Conservation (phyloP, 2,113 vertebrate species). For the Oenanthe melanoleuca region DNA sequence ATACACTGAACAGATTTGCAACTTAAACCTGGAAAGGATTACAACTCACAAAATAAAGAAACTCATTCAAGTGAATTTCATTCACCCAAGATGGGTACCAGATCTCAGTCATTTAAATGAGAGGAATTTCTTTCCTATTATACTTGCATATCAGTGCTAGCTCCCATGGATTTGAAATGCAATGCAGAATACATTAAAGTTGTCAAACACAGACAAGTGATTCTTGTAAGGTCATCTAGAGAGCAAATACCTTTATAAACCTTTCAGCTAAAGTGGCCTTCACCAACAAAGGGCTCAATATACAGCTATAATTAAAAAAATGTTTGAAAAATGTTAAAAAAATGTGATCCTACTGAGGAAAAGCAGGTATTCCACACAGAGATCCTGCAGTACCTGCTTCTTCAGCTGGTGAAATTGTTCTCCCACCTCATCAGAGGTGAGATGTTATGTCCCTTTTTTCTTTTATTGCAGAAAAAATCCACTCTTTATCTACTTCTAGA, state of each 20-base stretch:
- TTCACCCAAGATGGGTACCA: conserved; percentile 39
- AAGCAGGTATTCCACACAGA: not conserved
- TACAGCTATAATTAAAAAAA: not conserved
- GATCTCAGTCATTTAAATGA: conserved; percentile 41
- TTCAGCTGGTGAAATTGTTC: not conserved
- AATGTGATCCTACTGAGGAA: not conserved
- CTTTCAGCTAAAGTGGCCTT: not conserved
- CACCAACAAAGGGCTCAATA: not conserved
- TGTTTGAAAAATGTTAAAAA: not conserved
- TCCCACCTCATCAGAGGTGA: not conserved
- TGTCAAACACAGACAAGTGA: not conserved
- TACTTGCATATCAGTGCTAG: conserved; percentile 21
- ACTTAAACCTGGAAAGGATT: conserved; percentile 15
- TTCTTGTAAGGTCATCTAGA: conserved; percentile 3
- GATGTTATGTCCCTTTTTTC: not conserved
- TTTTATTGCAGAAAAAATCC: not conserved
- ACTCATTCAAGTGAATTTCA: conserved; percentile 13
- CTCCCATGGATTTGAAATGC: conserved; percentile 20
- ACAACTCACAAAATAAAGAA: not conserved
- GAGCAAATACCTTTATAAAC: not conserved
- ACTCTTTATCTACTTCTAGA: not conserved
- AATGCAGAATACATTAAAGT: conserved; percentile 35
- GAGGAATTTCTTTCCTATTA: conserved; percentile 41
- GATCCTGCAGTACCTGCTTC: not conserved
- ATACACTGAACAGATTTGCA: not conserved